phyloP scores from a whole-genome alignment of 2,113 vertebrate species.

The Ameiurus melas region DNA sequence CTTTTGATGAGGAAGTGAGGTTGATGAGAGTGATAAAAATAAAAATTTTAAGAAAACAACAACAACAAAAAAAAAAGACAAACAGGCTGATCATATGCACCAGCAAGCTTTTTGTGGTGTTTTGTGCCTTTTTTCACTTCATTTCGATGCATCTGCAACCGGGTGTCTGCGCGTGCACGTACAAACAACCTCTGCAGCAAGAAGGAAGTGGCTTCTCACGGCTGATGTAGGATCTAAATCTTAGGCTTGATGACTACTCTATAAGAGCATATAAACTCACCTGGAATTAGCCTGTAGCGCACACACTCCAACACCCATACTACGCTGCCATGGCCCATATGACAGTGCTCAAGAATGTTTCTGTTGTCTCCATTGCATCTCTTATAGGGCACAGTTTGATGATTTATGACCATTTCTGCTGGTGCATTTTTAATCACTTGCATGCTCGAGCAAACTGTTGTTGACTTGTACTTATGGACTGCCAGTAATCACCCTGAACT shows the following conservation, averaged over 20 bases:
- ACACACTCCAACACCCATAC: not conserved
- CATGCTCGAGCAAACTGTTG: conserved; percentile 49
- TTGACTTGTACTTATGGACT: conserved; percentile 51
- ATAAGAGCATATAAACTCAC: not conserved
- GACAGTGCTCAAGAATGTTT: not conserved
- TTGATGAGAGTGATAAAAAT: conserved; percentile 56
- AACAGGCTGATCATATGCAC: conserved; percentile 37
- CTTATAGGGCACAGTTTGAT: conserved; percentile 37
- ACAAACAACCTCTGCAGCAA: conserved; percentile 2
- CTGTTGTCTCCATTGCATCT: conserved; percentile 19
- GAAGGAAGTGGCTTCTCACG: conserved; percentile 31
- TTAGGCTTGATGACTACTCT: conserved; percentile 5
- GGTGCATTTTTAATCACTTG: conserved; percentile 52
- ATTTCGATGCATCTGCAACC: conserved; percentile 39
- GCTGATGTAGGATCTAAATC: conserved; percentile 15
- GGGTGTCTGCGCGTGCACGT: conserved; percentile 4
- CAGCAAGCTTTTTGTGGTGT: conserved; percentile 48
- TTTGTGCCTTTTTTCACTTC: conserved; percentile 28
- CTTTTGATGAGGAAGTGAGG: conserved; percentile 73
- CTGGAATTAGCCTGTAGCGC: not conserved
- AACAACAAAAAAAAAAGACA: conserved; percentile 10
- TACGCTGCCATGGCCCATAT: not conserved
- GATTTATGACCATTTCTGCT: conserved; percentile 50
- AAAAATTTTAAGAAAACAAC: conserved; percentile 18
- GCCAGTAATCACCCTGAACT: conserved; percentile 48